Base-by-base conservation (phyloP, 2,113 vertebrate genomes). In the Pterophyllum scalare region DNA sequence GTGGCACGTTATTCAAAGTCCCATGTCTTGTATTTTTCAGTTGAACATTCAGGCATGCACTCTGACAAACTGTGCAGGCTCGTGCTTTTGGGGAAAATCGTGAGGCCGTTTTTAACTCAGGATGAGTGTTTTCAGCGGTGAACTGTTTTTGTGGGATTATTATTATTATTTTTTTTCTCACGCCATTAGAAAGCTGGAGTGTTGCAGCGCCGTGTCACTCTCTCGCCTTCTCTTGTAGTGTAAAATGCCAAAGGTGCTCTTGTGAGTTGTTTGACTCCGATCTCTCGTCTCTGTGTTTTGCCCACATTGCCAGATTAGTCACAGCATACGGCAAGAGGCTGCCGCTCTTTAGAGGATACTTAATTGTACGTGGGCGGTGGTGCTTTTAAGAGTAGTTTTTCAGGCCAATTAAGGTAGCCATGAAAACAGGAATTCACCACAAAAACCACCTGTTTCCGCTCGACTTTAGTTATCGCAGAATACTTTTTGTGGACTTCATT, bases 301-400 rank as follows among this genome's bases (percentile, higher is more conserved):
- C 94, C 91, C 90, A 93, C 93, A 92, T 91, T 91, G 90, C 82
- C 83, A 89, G 88, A 93, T 95, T 95, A 95, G 92, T 95, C 93
- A 94, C 86, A 81, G 74, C 33, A 58, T 81, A 87, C 91, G 87
- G 84, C 82, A 80, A 88, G 88, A 93, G 91, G 76, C 91, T 59
- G 65, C 85, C 31, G 78, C 88, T 93, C 92, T 93, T 86, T 52
- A 81, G 89, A 90, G 91, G 85, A 91, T 77, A 87, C 83, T 94
- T 92, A 92, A 94, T 94, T 94, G 85, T 88, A 88, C 22, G 95
- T 95, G 89, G 94, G 94, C 61, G 90, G 91, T 84, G 59, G 86
- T 92, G 89, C 89, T 91, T 91, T 93, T 80, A 85, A 87, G 78
- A 84, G 92, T 81, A 77, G 58, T 77, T 89, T 90, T 92, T 90